Evolutionary conservation across 1,140 invertebrate genomes (phyloP).

Genomic region (Diuraphis noxia): DNA sequence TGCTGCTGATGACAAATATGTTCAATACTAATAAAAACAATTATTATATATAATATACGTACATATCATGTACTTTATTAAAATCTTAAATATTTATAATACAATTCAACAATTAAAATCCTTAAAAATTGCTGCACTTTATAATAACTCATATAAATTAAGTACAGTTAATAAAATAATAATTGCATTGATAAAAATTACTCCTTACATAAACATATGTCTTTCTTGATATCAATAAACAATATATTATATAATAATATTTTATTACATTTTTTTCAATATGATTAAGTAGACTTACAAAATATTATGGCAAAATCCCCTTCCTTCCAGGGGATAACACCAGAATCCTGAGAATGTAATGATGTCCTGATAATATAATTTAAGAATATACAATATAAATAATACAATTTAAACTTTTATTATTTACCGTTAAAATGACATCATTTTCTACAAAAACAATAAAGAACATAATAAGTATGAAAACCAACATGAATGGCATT

Average conservation of each 20-base stretch:
- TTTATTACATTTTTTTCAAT: background rate
- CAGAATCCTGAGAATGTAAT: background rate
- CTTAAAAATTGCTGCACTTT: background rate
- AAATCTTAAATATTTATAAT: background rate
- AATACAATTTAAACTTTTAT: background rate
- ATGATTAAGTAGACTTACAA: conserved; percentile 3
- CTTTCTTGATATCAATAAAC: background rate
- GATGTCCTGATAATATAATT: background rate
- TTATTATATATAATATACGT: no score
- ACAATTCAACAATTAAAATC: background rate
- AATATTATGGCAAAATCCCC: conserved; percentile 22
- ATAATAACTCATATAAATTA: background rate
- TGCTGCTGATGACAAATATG: no score
- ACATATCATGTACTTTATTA: background rate
- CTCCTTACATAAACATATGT: background rate
- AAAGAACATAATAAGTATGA: background rate
- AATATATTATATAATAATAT: conserved; percentile 8
- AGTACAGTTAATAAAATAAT: background rate
- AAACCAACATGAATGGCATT: background rate
- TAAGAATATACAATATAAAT: background rate
- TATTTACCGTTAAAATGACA: conserved; percentile 18
- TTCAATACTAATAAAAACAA: no score
- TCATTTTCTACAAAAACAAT: background rate
- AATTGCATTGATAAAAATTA: background rate
- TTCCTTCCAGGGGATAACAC: conserved; percentile 19